Evolutionary conservation across 1,140 invertebrate genomes (phyloP), one percentile per base, ranked within the genome.

Genomic region (Wasmannia auropunctata): DNA sequence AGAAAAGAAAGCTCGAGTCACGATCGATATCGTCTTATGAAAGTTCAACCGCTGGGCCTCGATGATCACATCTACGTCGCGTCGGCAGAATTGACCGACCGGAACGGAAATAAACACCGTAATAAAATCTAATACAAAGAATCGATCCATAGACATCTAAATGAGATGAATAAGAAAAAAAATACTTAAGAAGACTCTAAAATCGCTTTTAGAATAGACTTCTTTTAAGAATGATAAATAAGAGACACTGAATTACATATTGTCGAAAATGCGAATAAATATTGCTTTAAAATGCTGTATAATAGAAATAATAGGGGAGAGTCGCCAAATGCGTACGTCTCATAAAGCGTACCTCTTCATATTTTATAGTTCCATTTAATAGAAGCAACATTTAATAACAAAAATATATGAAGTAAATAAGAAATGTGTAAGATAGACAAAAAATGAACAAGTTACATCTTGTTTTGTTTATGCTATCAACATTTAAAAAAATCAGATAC

Each of bases 11-110:
- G 3, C 11, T 25, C 62, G 3, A 56, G 67, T 75, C 75, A 51
- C 54, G 69, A 89, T 89, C 87, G 81, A 80, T 89, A 87, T 88
- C 72, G 40, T 49, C 75, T 76, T 69, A 51, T 22, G 86, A 60
- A 75, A 67, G 65, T 80, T 86, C 75, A 81, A 86, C 80, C 80
- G 74, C 43, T 25, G 81, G 37, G 22, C 74, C 65, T 67, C 75
- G 75, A 63, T 75, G 65, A 80, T 43, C 60, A 49, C 5, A 31
- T 51, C 4, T 74, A n/a, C 28, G 11, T 62, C 51, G 25, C 28
- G 11, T 62, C 51, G 28, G 34, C 25, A 40, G 62, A 65, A 69
- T 40, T 67, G 46, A 54, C 49, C 63, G 34, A 80, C 46, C 43
- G 34, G 63, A 80, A 69, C 46, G 69, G 34, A 69, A 80, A 22